Evolutionary conservation across 2,113 vertebrate genomes (phyloP).

Genomic region (Lasiurus borealis): DNA sequence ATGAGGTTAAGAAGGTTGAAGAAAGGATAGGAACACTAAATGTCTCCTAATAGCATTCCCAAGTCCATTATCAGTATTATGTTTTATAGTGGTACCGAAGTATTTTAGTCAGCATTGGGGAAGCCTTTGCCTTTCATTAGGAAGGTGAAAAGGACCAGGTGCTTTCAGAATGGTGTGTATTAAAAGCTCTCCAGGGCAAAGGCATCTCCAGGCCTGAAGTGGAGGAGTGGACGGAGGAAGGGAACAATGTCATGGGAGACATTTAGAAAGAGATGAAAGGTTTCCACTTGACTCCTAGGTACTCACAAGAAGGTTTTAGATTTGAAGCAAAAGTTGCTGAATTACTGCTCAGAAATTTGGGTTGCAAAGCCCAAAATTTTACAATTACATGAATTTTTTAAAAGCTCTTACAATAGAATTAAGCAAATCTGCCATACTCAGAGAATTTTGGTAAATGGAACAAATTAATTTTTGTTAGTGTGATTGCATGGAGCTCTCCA

Average conservation of each 20-base stretch:
- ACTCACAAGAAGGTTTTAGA: constrained; percentile 33
- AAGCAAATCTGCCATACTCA: constrained; percentile 25
- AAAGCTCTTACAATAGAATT: constrained; percentile 30
- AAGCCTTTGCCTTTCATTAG: constrained; percentile 36
- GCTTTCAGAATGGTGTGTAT: not conserved
- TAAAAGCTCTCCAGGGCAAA: not conserved
- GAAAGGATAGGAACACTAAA: not conserved
- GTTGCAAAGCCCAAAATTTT: not conserved
- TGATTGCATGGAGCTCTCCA: not conserved
- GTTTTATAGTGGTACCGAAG: not conserved
- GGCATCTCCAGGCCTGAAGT: not conserved
- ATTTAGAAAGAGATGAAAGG: not conserved
- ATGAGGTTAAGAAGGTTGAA: not conserved
- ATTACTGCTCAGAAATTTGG: not conserved
- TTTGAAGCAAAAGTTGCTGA: constrained; percentile 9
- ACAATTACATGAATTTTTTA: constrained; percentile 21
- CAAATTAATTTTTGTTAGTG: constrained; percentile 45
- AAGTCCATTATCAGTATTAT: constrained; percentile 26
- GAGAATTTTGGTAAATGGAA: constrained; percentile 36
- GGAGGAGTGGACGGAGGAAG: not conserved
- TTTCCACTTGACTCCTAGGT: not conserved
- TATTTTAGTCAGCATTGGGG: not conserved
- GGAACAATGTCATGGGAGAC: not conserved
- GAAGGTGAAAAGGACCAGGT: not conserved
- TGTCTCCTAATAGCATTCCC: not conserved